These are phyloP conservation scores for Caiman crocodilus DNA, from an alignment of 2,797 vertebrate genomes.

Conservation along the genomic window DNA sequence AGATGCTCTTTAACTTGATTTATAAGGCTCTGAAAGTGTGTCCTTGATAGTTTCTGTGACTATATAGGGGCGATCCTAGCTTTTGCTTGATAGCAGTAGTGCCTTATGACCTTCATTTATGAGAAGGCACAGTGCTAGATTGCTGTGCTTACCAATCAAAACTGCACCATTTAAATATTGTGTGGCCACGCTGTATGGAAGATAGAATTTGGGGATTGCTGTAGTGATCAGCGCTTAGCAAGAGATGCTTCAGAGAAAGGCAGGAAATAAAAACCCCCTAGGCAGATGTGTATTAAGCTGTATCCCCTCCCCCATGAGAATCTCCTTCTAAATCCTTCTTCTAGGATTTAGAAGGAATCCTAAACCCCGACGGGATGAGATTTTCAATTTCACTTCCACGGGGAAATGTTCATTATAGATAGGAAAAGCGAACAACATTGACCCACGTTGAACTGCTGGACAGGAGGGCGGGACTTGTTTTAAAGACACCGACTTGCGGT, in stretches of 20 bases:
- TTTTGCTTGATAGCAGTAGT: background rate
- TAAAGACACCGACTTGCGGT: fast-evolving
- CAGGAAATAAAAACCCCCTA: background rate
- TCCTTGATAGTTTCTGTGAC: conserved; percentile 68
- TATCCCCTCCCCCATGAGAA: background rate
- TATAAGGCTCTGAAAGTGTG: conserved; percentile 68
- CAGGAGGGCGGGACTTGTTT: background rate
- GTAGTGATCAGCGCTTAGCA: background rate
- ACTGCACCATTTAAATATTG: background rate
- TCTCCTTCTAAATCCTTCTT: conserved; percentile 25
- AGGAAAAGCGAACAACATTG: fast-evolving
- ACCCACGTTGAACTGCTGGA: fast-evolving
- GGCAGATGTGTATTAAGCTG: conserved; percentile 7
- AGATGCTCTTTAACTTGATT: conserved; percentile 78
- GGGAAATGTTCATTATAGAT: background rate
- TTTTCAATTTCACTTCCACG: background rate
- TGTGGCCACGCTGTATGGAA: background rate
- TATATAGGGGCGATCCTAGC: background rate
- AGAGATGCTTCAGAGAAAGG: background rate
- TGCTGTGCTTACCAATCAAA: background rate
- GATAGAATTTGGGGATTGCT: background rate
- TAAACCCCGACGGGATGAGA: background rate
- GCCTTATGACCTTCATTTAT: conserved; percentile 56
- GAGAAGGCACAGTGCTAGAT: background rate
- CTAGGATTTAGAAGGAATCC: background rate